Conservation (phyloP, 2,888 invertebrate species). For the Torymus texanus region DNA sequence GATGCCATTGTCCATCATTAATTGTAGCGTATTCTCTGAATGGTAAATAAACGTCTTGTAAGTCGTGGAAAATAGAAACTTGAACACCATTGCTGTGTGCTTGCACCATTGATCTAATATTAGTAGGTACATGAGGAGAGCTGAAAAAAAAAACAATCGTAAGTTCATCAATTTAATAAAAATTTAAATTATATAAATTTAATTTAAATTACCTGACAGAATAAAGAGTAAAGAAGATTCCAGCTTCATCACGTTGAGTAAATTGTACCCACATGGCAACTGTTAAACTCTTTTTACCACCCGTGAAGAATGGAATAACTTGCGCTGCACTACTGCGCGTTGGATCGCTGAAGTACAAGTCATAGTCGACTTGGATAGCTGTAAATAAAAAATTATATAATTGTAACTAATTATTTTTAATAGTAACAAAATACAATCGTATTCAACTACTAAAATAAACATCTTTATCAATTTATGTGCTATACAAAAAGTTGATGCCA, state of each 20-base stretch:
- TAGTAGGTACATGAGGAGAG: slow-evolving; percentile 85
- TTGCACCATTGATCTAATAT: slow-evolving; percentile 89
- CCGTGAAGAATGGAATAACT: slow-evolving; percentile 92
- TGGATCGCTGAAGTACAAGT: slow-evolving; percentile 95
- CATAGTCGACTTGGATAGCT: slow-evolving; percentile 99
- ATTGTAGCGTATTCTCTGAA: slow-evolving; percentile 94
- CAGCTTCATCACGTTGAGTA: slow-evolving; percentile 91
- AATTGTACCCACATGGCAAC: slow-evolving; percentile 98
- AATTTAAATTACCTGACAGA: slow-evolving; percentile 82
- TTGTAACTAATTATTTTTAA: slow-evolving; percentile 19
- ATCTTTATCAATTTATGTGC: too few relatives aligned
- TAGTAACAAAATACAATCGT: neutral
- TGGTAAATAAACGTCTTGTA: slow-evolving; percentile 92
- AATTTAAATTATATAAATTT: slow-evolving; percentile 3
- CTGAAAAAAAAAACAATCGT: slow-evolving; percentile 75
- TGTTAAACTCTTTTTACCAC: slow-evolving; percentile 86
- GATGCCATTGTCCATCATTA: slow-evolving; percentile 98
- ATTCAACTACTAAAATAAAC: too few relatives aligned
- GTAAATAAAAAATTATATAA: slow-evolving; percentile 63
- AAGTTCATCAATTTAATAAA: too few relatives aligned
- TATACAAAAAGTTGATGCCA: too few relatives aligned
- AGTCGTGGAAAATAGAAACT: slow-evolving; percentile 90
- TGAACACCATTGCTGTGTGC: slow-evolving; percentile 95
- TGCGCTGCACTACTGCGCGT: slow-evolving; percentile 93
- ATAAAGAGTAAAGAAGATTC: slow-evolving; percentile 95